Conservation (phyloP, 2,888 invertebrate species). For the Cryptus armator region DNA sequence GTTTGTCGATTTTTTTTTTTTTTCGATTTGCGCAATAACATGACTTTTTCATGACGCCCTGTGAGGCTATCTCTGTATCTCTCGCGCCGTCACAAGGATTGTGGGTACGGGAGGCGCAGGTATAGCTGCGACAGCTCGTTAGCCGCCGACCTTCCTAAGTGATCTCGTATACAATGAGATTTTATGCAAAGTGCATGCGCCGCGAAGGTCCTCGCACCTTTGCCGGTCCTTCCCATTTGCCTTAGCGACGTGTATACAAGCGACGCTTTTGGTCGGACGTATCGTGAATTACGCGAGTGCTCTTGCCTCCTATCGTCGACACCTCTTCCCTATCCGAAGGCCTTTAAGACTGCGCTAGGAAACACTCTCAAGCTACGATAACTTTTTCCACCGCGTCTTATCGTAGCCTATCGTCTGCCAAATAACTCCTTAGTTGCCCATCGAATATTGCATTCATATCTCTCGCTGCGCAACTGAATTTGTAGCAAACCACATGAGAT, state of each 20-base stretch:
- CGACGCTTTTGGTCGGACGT: slow-evolving; percentile 7
- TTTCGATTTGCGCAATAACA: neutral
- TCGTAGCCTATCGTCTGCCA: neutral
- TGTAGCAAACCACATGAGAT: neutral
- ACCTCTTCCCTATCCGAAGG: slow-evolving; percentile 6
- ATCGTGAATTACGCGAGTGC: slow-evolving; percentile 53
- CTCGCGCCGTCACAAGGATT: slow-evolving; percentile 1
- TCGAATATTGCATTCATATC: neutral
- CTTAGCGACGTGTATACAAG: neutral
- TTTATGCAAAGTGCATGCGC: slow-evolving; percentile 85
- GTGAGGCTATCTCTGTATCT: neutral
- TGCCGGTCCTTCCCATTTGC: slow-evolving; percentile 1
- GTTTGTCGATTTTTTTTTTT: too few species aligned
- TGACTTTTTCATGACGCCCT: neutral
- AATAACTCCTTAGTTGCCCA: neutral
- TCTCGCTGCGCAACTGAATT: neutral
- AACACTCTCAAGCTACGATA: slow-evolving; percentile 2
- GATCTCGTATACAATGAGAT: slow-evolving; percentile 84
- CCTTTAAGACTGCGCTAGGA: slow-evolving; percentile 34
- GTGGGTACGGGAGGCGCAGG: slow-evolving; percentile 60
- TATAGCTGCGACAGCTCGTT: slow-evolving; percentile 79
- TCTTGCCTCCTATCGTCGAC: slow-evolving; percentile 12
- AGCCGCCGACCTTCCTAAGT: slow-evolving; percentile 81
- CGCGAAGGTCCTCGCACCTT: slow-evolving; percentile 28
- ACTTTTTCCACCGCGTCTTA: slow-evolving; percentile 24